Conservation (phyloP, 2,888 invertebrate species). For the Dinocampus coccinellae region DNA sequence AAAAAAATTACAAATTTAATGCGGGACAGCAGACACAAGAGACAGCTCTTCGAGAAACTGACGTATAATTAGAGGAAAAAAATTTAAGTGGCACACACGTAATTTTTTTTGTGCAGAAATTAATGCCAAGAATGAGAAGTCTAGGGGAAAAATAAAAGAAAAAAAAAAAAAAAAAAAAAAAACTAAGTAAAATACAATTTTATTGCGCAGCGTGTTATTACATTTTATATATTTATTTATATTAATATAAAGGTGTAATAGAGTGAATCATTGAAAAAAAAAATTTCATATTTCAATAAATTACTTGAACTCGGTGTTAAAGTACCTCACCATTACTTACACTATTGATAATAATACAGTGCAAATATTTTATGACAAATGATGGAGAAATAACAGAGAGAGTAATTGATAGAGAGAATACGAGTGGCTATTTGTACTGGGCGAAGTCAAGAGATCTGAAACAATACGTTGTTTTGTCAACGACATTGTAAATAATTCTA, state of each 20-base stretch:
- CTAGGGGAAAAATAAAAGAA: too few relatives aligned
- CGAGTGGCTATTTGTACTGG: not conserved
- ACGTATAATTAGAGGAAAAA: slow-evolving; percentile 27
- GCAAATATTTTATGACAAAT: not conserved
- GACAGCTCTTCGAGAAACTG: slow-evolving; percentile 7
- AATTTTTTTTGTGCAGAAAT: not conserved
- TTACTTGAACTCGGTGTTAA: not conserved
- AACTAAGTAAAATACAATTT: not conserved
- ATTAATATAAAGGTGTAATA: too few relatives aligned
- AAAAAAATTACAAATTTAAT: slow-evolving; percentile 5
- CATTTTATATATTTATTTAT: too few relatives aligned
- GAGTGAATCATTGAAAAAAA: too few relatives aligned
- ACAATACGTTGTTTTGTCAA: not conserved
- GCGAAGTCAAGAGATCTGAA: not conserved
- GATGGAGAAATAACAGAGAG: not conserved
- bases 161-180: too few relatives aligned
- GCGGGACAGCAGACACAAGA: not conserved
- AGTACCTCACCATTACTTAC: not conserved
- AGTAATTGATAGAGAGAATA: not conserved
- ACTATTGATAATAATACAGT: too few relatives aligned
- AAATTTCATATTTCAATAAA: not conserved
- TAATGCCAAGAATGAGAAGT: not conserved
- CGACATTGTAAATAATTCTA: not conserved
- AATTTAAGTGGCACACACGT: not conserved
- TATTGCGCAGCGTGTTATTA: not conserved